Evolutionary conservation across 2,888 invertebrate genomes (phyloP).

Genomic region (Drosophila heteroneura): DNA sequence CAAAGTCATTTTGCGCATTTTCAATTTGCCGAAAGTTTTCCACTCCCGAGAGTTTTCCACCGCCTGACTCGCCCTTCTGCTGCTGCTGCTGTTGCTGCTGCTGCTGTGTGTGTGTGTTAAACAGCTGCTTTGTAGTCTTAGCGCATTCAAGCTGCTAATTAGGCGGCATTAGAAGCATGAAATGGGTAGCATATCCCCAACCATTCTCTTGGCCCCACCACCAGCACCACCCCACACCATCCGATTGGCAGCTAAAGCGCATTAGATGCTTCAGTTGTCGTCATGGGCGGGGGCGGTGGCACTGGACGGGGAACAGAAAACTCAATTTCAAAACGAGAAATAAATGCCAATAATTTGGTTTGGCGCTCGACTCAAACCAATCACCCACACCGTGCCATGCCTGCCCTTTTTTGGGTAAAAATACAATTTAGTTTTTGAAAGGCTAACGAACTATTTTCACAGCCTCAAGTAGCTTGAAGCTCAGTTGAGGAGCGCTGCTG

Average conservation of each 20-base stretch:
- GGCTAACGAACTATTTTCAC: conserved; percentile 79
- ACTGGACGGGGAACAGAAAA: neutral
- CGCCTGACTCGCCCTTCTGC: conserved; percentile 10
- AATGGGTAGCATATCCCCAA: conserved; percentile 28
- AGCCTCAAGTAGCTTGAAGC: conserved; percentile 53
- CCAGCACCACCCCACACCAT: neutral
- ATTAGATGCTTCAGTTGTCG: conserved; percentile 75
- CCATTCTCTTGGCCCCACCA: neutral
- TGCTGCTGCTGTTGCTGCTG: neutral
- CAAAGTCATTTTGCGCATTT: conserved; percentile 79
- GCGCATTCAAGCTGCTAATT: conserved; percentile 80
- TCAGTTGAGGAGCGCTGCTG: conserved; percentile 28
- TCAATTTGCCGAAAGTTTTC: conserved; percentile 77
- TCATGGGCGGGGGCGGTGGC: neutral
- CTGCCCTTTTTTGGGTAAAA: conserved; percentile 77
- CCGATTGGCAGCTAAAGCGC: conserved; percentile 58
- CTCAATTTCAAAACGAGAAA: conserved; percentile 78
- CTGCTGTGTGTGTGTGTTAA: conserved; percentile 23
- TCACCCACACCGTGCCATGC: conserved; percentile 66
- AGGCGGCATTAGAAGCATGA: conserved; percentile 74
- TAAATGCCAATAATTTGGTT: conserved; percentile 81
- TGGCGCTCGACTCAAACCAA: conserved; percentile 63
- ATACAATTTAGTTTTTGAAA: conserved; percentile 77
- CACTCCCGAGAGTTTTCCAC: conserved; percentile 47
- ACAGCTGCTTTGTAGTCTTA: conserved; percentile 77